A percentile compares a stretch with the other conserved stretches of the same genome.
Evolutionary conservation across 2,113 vertebrate species (phyloP).

Genomic region (Turdus rufiventris): DNA sequence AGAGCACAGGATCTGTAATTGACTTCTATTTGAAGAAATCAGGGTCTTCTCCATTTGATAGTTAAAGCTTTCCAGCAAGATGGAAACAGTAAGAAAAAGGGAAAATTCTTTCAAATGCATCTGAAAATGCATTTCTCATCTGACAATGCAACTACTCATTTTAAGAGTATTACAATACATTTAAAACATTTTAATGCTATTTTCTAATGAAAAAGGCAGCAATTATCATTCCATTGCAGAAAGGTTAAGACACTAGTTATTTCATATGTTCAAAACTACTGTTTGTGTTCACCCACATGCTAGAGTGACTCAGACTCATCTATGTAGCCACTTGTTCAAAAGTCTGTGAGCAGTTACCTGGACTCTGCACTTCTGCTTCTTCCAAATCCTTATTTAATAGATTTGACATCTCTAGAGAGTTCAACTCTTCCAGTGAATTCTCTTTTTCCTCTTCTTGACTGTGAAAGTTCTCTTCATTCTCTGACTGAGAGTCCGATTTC

Average conservation of each 20-base stretch:
- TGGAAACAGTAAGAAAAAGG: not conserved
- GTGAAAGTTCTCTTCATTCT: slow-evolving; percentile 62
- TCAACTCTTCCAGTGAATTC: slow-evolving; percentile 54
- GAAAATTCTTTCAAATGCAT: not conserved
- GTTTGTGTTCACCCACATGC: not conserved
- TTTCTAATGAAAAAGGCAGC: not conserved
- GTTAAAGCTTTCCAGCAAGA: not conserved
- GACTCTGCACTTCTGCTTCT: slow-evolving; percentile 64
- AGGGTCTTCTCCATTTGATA: not conserved
- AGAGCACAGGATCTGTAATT: not conserved
- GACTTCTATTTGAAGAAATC: not conserved
- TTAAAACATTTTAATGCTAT: not conserved
- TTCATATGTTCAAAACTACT: not conserved
- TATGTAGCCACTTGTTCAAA: not conserved
- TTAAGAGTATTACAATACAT: not conserved
- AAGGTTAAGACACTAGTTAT: not conserved
- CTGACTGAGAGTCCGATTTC: slow-evolving; percentile 41
- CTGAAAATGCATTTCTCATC: not conserved
- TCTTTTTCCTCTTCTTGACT: slow-evolving; percentile 58
- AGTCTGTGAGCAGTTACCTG: slow-evolving; percentile 65
- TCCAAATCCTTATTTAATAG: slow-evolving; percentile 69
- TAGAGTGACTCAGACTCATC: not conserved
- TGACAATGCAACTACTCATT: not conserved
- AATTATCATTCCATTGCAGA: not conserved
- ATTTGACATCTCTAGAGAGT: slow-evolving; percentile 64